Conservation (phyloP, 2,888 invertebrate species). For the Pandemis cinnamomeana region DNA sequence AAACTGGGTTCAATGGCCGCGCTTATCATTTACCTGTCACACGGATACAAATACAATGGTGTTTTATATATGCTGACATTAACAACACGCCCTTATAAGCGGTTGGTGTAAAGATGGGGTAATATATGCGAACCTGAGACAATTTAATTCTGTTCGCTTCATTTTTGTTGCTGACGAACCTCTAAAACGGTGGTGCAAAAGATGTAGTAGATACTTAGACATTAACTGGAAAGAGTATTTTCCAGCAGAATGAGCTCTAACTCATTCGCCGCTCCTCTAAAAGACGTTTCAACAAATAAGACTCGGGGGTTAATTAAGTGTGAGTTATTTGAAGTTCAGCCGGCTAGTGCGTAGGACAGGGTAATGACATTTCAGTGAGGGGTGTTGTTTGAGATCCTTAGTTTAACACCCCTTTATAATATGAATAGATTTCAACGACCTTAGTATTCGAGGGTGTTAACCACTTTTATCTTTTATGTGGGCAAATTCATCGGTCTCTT, state of each 20-base stretch:
- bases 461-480: neutral
- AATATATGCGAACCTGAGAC: neutral
- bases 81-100: neutral
- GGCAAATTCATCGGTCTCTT: neutral
- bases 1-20: constrained; percentile 7
- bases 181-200: constrained; percentile 1
- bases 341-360: constrained; percentile 10
- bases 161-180: neutral
- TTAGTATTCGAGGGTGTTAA: neutral
- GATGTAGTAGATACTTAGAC: too few relatives aligned
- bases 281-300: constrained; percentile 26
- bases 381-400: constrained; percentile 1
- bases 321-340: constrained; percentile 24
- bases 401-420: constrained; percentile 19
- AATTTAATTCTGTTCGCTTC: neutral
- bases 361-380: constrained; percentile 11
- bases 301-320: constrained; percentile 33
- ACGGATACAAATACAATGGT: constrained; percentile 17
- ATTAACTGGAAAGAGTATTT: constrained; percentile 5
- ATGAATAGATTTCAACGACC: constrained; percentile 5
- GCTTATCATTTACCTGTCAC: constrained; percentile 21
- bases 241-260: neutral
- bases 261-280: neutral
- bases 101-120: neutral
- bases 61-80: constrained; percentile 1